A percentile compares a stretch with the other conserved stretches of the same genome.
phyloP scores from a whole-genome alignment of 2,888 invertebrate genomes.

The Tineola bisselliella region DNA sequence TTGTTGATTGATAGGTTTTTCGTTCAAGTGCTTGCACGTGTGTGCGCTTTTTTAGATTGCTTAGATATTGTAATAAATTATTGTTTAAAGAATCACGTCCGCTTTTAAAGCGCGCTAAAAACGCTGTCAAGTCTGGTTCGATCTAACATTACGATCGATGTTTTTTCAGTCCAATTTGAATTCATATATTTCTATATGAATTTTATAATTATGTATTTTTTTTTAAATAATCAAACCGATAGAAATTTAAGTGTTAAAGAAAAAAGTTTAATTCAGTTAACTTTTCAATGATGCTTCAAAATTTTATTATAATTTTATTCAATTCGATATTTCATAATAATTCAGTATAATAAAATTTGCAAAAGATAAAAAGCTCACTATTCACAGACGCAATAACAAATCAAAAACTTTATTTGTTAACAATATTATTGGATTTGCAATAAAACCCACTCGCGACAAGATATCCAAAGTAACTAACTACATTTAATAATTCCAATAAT shows the following conservation, averaged over 20 bases:
- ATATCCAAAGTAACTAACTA: not conserved
- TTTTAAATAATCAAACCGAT: too few species aligned
- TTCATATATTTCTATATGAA: too few species aligned
- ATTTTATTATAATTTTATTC: too few species aligned
- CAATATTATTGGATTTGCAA: not conserved
- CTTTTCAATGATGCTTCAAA: too few species aligned
- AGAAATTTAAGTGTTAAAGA: too few species aligned
- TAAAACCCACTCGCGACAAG: not conserved
- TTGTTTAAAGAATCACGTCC: not conserved
- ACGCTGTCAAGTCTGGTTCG: not conserved
- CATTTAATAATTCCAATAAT: not conserved
- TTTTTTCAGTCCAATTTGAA: too few species aligned
- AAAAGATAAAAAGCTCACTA: too few species aligned
- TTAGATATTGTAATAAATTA: not conserved
- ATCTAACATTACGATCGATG: too few species aligned
- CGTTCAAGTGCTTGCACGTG: not conserved
- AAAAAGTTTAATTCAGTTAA: too few species aligned
- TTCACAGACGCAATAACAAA: not conserved
- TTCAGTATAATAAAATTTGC: too few species aligned
- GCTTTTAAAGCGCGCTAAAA: not conserved
- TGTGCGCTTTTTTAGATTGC: not conserved
- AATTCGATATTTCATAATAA: too few species aligned
- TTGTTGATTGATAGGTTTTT: constrained; percentile 11
- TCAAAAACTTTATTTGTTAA: not conserved
- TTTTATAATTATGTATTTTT: too few species aligned